Evolutionary conservation across 2,797 vertebrate species (phyloP), one percentile per base, ranked within the genome.

Genomic region (Spheniscus humboldti): DNA sequence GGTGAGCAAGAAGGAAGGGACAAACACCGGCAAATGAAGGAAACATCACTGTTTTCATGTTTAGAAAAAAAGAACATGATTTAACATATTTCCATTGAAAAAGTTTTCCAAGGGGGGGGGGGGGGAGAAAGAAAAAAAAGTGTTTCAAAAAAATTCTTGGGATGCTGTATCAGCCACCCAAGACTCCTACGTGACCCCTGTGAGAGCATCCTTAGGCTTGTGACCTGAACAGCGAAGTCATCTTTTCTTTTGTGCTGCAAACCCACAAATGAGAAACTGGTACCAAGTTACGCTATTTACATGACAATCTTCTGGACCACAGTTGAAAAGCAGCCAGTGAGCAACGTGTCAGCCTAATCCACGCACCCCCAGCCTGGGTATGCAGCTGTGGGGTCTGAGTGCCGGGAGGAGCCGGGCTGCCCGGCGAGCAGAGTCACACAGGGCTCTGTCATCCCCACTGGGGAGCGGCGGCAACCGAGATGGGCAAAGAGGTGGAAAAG

Each of bases 361-460:
- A 52, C 4, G 3, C 7, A n/a, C 1, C 27, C 18, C 39, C 50
- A 43, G 47, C 9, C 5, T 1, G 0, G 1, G 4, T 2, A 18
- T 1, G 18, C 6, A 5, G 19, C 9, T 2, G 0, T 1, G 4
- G n/a, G n/a, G 5, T 37, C 82, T 3, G 30, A 56, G 48, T 4
- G 9, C 50, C 6, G 1, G 20, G 27, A 31, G 35, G 7, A 77
- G 28, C 30, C 10, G 22, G 55, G 56, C 56, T 59, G 56, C 56
- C 33, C 23, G 6, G 22, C 10, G 4, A 59, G 31, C 24, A 43
- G 33, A 56, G 50, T n/a, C 63, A 66, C 17, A 7, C 37, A 24
- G 16, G 22, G 43, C 43, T 71, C 55, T 23, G 30, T 3, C 74
- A 69, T 13, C 25, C 24, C 25, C 23, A 5, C 11, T 2, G 14